Conservation (phyloP, 1,140 invertebrate species). For the Laupala kohalensis region DNA sequence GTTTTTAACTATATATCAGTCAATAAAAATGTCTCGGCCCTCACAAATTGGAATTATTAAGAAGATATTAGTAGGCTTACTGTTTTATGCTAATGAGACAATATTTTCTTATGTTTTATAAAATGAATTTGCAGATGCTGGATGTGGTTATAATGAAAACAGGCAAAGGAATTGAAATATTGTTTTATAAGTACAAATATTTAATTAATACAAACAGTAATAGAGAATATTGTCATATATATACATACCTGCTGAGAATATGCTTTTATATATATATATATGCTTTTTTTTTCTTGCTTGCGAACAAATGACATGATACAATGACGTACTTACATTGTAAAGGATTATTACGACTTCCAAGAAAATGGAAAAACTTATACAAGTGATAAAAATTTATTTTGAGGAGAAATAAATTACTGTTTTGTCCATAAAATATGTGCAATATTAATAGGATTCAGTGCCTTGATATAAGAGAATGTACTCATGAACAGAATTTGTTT, state of each 20-base stretch:
- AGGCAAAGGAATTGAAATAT: not conserved
- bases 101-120: not conserved
- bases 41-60: not conserved
- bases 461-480: not conserved
- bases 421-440: not conserved
- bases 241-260: not conserved
- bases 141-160: not conserved
- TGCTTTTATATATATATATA: not conserved
- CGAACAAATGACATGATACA: not conserved
- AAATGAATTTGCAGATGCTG: not conserved
- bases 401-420: not conserved
- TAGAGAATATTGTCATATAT: not conserved
- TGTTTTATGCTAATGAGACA: not conserved
- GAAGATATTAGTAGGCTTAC: not conserved
- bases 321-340: not conserved
- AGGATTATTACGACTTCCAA: not conserved
- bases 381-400: not conserved
- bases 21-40: not conserved
- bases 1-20: not conserved
- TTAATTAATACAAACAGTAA: not conserved
- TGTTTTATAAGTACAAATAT: not conserved
- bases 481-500: not conserved
- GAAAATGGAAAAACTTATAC: not conserved
- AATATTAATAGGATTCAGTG: not conserved
- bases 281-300: no score